phyloP scores from a whole-genome alignment of 2,888 invertebrate genomes.

The Melipona beecheii region DNA sequence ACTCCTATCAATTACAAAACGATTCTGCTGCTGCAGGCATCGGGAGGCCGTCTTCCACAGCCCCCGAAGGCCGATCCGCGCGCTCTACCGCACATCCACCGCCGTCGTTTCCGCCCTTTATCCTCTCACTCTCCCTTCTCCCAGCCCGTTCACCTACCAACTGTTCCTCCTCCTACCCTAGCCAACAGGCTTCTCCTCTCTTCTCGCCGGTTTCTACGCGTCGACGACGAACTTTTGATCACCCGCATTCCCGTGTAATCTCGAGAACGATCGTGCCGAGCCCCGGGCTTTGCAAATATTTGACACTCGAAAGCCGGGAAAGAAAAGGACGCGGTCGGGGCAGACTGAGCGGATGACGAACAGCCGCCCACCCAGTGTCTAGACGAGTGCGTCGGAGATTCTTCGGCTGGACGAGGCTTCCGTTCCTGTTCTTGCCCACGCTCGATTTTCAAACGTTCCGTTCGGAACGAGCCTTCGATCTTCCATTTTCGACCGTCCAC shows the following conservation, averaged over 20 bases:
- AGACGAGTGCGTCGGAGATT: too few species aligned
- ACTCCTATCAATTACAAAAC: conserved; percentile 80
- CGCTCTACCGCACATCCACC: conserved; percentile 23
- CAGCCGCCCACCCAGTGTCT: conserved; percentile 1
- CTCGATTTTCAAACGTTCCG: too few species aligned
- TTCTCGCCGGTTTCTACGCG: conserved; percentile 28
- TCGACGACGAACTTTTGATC: conserved; percentile 79
- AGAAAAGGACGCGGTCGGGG: conserved; percentile 53
- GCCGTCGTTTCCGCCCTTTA: conserved; percentile 21
- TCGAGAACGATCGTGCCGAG: conserved; percentile 63
- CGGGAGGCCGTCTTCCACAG: conserved; percentile 49
- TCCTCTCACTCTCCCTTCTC: background rate
- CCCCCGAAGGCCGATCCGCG: conserved; percentile 38
- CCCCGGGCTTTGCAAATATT: conserved; percentile 76
- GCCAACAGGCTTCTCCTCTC: background rate
- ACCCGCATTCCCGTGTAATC: conserved; percentile 80
- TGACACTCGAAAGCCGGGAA: conserved; percentile 71
- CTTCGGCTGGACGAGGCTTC: too few species aligned
- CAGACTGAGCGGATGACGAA: conserved; percentile 39
- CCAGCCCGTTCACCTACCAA: background rate
- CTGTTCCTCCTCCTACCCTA: background rate
- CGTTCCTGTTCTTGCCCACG: too few species aligned
- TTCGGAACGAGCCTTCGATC: too few species aligned
- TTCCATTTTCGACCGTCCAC: too few species aligned
- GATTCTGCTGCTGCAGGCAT: conserved; percentile 68